Conservation (phyloP, 1,140 invertebrate genomes). For the Neodiprion lecontei region DNA sequence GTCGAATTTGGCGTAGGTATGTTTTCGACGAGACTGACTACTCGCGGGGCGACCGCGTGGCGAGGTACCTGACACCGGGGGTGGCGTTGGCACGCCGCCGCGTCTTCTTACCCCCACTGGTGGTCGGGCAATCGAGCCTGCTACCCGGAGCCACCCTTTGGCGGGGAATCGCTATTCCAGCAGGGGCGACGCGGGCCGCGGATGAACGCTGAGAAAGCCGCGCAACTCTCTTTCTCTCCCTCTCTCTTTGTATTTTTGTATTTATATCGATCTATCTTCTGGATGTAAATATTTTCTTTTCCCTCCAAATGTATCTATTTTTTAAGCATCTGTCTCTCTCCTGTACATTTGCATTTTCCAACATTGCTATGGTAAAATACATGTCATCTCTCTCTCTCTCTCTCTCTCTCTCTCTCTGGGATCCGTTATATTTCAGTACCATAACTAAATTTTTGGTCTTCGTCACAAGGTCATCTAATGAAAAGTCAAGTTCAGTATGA, state of each 20-base stretch:
- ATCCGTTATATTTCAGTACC: too few species aligned
- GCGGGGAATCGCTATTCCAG: background rate
- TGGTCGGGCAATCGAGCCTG: background rate
- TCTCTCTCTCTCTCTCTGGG: too few species aligned
- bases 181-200: background rate
- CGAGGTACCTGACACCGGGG: conserved; percentile 46
- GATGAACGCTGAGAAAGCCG: background rate
- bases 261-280: background rate
- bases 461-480: too few species aligned
- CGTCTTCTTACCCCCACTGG: conserved; percentile 27
- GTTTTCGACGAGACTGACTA: conserved; percentile 47
- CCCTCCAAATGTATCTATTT: too few species aligned
- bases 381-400: too few species aligned
- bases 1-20: conserved; percentile 25
- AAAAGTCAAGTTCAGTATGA: too few species aligned
- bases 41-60: conserved; percentile 47
- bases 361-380: too few species aligned
- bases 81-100: conserved; percentile 43
- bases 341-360: too few species aligned
- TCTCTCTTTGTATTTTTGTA: conserved; percentile 12
- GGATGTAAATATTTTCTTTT: too few species aligned
- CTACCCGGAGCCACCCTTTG: conserved; percentile 13
- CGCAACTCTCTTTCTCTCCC: conserved; percentile 1
- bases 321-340: too few species aligned
- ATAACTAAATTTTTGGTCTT: too few species aligned